Base-by-base conservation (phyloP, 2,888 invertebrate genomes). In the Chrysomela aeneicollis region DNA sequence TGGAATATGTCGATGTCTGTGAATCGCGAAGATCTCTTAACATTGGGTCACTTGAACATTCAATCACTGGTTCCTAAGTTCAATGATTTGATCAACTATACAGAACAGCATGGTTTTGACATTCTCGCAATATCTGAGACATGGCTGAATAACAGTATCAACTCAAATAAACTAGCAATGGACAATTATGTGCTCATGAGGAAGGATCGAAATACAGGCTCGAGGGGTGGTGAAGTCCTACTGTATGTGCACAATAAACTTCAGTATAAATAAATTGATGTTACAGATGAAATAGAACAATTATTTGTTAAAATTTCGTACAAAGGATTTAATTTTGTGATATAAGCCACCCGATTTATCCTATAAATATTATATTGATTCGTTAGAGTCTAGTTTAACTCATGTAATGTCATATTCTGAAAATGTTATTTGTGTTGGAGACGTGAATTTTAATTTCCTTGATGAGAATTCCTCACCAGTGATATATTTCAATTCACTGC, bases 311-410 rank as follows among this genome's bases (percentile, higher is more conserved):
- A 50, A 50, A 50, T 50, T 15, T 18, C 21, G 8, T 50, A 19
- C 9, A 21, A 50, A 19, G 19, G 21, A 50, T 19, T 19, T 9
- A 5, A 19, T 50, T 50, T 50, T 50, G 50, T 50, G 21, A 50
- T 50, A 50, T 21, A 50, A 50, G 50, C 21, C 50, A 50, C 50
- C 21, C n/a, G 21, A 50, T 9, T 19, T 50, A 50, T 50, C 21
- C 21, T 50, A 50, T 50, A 21, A 50, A 50, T 19, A 50, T 50
- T 50, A 50, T 21, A 50, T 50, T 50, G 50, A 50, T 15, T 18
- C 50, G 50, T 50, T 50, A 9, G 50, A 50, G 50, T 50, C 50
- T 50, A 50, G 50, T 9, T 50, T 50, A 21, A 50, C 50, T 50
- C 21, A 50, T 50, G 50, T 50, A 21, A 19, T 21, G 19, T 50